Conservation (phyloP, 2,113 vertebrate species). For the Nothocercus nigrocapillus region DNA sequence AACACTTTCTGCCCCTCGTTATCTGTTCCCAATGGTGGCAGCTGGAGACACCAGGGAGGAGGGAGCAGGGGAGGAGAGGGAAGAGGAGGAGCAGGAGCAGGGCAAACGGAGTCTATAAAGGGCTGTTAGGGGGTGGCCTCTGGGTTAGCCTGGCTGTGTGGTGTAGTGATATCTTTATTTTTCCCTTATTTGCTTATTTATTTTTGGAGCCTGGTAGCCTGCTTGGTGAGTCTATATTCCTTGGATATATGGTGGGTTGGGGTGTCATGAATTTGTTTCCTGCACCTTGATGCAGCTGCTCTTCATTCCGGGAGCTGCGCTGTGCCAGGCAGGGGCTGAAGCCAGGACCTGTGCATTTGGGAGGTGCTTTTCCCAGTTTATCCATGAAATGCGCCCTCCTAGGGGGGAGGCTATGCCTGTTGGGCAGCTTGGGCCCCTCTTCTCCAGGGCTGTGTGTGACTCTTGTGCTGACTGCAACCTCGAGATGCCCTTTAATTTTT, state of each 20-base stretch:
- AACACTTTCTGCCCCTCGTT: background rate
- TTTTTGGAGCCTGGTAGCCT: accelerated
- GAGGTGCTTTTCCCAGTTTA: background rate
- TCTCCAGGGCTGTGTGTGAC: background rate
- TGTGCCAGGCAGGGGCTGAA: background rate
- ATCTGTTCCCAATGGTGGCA: background rate
- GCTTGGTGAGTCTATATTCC: background rate
- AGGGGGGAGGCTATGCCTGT: accelerated
- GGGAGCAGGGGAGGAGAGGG: accelerated
- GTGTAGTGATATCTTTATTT: background rate
- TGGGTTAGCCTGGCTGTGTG: background rate
- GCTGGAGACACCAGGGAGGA: accelerated
- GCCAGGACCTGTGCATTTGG: accelerated
- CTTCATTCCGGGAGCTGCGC: background rate
- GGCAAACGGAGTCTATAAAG: background rate
- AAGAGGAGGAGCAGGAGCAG: background rate
- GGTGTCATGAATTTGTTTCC: background rate
- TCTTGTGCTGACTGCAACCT: background rate
- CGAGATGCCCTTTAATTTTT: conserved; percentile 29
- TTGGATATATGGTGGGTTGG: background rate
- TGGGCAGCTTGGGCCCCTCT: background rate
- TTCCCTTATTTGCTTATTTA: no score
- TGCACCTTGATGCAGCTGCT: background rate
- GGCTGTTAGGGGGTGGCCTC: background rate
- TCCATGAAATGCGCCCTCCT: background rate